phyloP scores from a whole-genome alignment of 2,888 invertebrate genomes.

The Parthenolecanium corni region DNA sequence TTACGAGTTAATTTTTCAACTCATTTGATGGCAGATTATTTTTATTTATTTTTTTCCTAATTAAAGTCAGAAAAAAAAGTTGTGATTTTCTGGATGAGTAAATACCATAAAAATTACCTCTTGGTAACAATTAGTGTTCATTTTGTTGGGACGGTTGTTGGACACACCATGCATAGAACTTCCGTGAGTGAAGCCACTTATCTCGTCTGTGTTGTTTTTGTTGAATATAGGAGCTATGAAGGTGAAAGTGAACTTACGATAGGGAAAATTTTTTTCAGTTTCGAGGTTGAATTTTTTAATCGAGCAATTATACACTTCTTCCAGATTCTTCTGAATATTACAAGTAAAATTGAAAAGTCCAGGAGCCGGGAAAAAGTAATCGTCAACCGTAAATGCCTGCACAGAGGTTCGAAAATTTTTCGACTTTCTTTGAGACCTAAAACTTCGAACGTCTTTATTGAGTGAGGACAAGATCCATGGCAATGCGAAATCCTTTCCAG shows the following conservation, averaged over 20 bases:
- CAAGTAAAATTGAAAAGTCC: slow-evolving; percentile 40
- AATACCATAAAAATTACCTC: slow-evolving; percentile 15
- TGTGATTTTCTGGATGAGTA: no score
- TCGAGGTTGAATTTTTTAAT: slow-evolving; percentile 21
- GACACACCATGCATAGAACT: slow-evolving; percentile 9
- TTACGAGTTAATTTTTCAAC: no score
- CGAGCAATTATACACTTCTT: slow-evolving; percentile 21
- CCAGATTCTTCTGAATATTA: slow-evolving; percentile 17
- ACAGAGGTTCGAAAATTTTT: slow-evolving; percentile 48
- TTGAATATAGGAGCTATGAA: slow-evolving; percentile 10
- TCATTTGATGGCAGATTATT: no score
- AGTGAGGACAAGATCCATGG: slow-evolving; percentile 1
- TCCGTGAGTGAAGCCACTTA: slow-evolving; percentile 16
- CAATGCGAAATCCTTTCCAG: slow-evolving; percentile 13
- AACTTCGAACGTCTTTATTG: slow-evolving; percentile 41
- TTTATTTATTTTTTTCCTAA: no score
- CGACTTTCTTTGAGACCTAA: slow-evolving; percentile 46
- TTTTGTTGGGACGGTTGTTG: slow-evolving; percentile 6
- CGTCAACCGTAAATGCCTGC: slow-evolving; percentile 44
- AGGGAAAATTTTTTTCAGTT: slow-evolving; percentile 11
- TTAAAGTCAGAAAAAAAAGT: no score
- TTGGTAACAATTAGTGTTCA: slow-evolving; percentile 22
- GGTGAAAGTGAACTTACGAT: slow-evolving; percentile 23
- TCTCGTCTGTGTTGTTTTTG: slow-evolving; percentile 5
- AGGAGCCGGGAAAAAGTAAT: slow-evolving; percentile 52